A percentile compares a stretch with the other conserved stretches of the same genome.
Evolutionary conservation across 2,888 invertebrate species (phyloP).

Genomic region (Teinopalpus imperialis): DNA sequence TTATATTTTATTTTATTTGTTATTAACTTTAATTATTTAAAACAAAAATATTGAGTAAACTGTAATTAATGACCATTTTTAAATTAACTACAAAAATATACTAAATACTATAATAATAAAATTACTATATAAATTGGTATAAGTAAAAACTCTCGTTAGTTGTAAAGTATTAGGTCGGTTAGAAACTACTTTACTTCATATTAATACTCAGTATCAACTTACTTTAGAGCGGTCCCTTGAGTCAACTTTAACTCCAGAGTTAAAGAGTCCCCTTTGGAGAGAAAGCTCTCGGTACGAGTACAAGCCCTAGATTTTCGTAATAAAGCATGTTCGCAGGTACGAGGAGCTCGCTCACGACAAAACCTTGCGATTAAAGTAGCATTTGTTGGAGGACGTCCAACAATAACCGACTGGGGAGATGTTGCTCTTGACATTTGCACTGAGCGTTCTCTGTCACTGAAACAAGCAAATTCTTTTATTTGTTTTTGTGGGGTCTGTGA

Average conservation of each 20-base stretch:
- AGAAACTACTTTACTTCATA: no score
- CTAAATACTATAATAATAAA: no score
- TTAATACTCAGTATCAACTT: conserved; percentile 57
- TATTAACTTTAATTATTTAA: no score
- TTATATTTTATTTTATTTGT: no score
- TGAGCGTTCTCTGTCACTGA: conserved; percentile 73
- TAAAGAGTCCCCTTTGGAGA: conserved; percentile 90
- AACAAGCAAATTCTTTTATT: conserved; percentile 31
- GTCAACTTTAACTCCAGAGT: conserved; percentile 90
- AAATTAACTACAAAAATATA: no score
- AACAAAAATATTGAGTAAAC: no score
- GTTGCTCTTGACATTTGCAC: conserved; percentile 76
- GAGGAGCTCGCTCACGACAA: conserved; percentile 90
- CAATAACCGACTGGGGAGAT: conserved; percentile 72
- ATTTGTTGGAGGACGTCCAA: conserved; percentile 84
- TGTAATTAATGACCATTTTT: no score
- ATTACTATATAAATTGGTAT: no score
- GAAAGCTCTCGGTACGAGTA: conserved; percentile 90
- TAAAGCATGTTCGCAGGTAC: conserved; percentile 91
- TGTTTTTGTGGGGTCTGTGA: conserved; percentile 2
- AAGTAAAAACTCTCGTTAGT: no score
- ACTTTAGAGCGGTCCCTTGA: conserved; percentile 93
- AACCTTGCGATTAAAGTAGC: conserved; percentile 90
- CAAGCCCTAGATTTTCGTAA: conserved; percentile 87
- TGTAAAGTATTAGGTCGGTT: no score